These are phyloP conservation scores for Orthosia gracilis DNA, from an alignment of 2,888 invertebrate genomes.

Conservation along the genomic window DNA sequence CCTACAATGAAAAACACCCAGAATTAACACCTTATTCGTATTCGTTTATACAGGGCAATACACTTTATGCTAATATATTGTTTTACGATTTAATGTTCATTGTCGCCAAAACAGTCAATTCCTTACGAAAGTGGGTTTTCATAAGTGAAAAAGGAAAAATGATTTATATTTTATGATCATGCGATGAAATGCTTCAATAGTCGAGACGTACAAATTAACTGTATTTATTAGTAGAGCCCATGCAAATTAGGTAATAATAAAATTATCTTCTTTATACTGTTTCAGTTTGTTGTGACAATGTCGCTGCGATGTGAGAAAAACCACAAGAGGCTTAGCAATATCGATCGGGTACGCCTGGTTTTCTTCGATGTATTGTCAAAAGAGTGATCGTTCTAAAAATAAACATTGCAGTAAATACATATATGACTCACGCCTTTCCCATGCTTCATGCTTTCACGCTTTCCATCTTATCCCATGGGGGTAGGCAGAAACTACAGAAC, in stretches of 20 bases:
- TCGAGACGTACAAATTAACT: neutral
- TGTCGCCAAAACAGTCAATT: slow-evolving; percentile 34
- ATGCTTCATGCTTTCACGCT: no score
- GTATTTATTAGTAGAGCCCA: neutral
- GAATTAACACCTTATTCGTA: slow-evolving; percentile 10
- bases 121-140: slow-evolving; percentile 13
- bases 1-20: slow-evolving; percentile 7
- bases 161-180: slow-evolving; percentile 14
- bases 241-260: neutral
- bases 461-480: no score
- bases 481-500: no score
- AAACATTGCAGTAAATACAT: neutral
- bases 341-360: neutral
- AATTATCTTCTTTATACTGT: neutral
- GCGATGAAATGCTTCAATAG: slow-evolving; percentile 8
- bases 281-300: neutral
- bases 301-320: neutral
- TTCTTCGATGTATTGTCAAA: neutral
- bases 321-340: neutral
- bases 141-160: slow-evolving; percentile 18
- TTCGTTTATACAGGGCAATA: slow-evolving; percentile 34
- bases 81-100: slow-evolving; percentile 25
- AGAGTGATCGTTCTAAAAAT: slow-evolving; percentile 4
- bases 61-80: slow-evolving; percentile 45
- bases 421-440: no score